These are phyloP conservation scores for Autographa gamma DNA, from an alignment of 2,888 invertebrate genomes.

Conservation along the genomic window DNA sequence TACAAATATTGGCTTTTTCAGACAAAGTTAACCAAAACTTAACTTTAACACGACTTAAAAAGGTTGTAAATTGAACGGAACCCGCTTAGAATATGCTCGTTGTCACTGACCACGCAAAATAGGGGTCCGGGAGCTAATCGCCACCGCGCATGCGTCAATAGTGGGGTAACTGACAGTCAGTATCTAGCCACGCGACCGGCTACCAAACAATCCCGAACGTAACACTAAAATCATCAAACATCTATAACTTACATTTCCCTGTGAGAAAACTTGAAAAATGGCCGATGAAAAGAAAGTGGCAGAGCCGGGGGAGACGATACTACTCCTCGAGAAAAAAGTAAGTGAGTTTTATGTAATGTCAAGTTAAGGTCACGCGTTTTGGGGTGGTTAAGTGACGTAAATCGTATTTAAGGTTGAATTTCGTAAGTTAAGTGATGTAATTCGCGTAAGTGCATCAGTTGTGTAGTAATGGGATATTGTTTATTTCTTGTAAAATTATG, in stretches of 20 bases:
- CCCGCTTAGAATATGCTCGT: constrained; percentile 23
- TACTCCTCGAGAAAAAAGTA: constrained; percentile 82
- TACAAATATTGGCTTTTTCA: constrained; percentile 22
- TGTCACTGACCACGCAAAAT: constrained; percentile 58
- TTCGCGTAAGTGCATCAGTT: background rate
- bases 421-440: constrained; percentile 23
- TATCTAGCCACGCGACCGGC: constrained; percentile 57
- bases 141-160: constrained; percentile 70
- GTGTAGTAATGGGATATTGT: background rate
- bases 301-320: constrained; percentile 77
- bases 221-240: constrained; percentile 35
- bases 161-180: constrained; percentile 67
- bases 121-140: constrained; percentile 66
- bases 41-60: constrained; percentile 24
- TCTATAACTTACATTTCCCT: constrained; percentile 33
- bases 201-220: constrained; percentile 52
- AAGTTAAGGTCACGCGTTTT: constrained; percentile 76
- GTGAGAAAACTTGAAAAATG: constrained; percentile 67
- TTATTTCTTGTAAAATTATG: background rate
- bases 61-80: constrained; percentile 45
- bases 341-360: constrained; percentile 74
- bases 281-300: constrained; percentile 64
- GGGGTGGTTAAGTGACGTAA: constrained; percentile 56
- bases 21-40: constrained; percentile 11
- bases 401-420: constrained; percentile 45